Evolutionary conservation across 30 jellyfish, hydroid and myxozoan species (phyloP), one percentile per base, ranked within the genome.

Genomic region (Pseudorhiza aurosa): DNA sequence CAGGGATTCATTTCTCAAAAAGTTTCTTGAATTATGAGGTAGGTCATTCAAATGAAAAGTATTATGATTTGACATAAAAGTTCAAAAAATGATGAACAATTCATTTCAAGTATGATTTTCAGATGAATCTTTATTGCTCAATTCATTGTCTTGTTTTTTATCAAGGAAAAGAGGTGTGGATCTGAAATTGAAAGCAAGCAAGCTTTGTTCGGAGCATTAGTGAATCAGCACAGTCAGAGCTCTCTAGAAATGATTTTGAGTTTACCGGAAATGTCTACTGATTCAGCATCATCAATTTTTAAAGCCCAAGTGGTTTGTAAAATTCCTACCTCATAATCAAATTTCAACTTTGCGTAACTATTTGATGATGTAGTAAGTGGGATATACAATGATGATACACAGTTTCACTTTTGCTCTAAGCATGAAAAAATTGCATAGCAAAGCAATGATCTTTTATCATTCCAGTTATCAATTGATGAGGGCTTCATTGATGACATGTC

Each of bases 401-500:
- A n/a, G n/a, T n/a, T n/a, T n/a, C n/a, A n/a, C n/a, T n/a, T n/a
- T n/a, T n/a, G n/a, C n/a, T n/a, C n/a, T n/a, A n/a, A n/a, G n/a
- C n/a, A n/a, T n/a, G n/a, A n/a, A n/a, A n/a, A n/a, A n/a, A n/a
- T n/a, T n/a, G n/a, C n/a, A n/a, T n/a, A n/a, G n/a, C n/a, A n/a
- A n/a, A n/a, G n/a, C n/a, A n/a, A n/a, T n/a, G n/a, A n/a, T n/a
- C n/a, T n/a, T n/a, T n/a, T n/a, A n/a, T 46, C 24, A 1, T 19
- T 19, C 24, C 1, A 80, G 91, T n/a, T 35, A 8, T 80, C 84
- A 6, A 58, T 47, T 40, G 91, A 80, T 80, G 91, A 80, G 53
- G 91, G 91, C n/a, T 80, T 80, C 55, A 71, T 80, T 26, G 91
- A 80, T 47, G 91, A 80, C 35, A 43, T 67, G 9, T 12, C 83